These are phyloP conservation scores for Amblyopsis rosae DNA, from an alignment of 2,113 vertebrate genomes.

Conservation along the genomic window DNA sequence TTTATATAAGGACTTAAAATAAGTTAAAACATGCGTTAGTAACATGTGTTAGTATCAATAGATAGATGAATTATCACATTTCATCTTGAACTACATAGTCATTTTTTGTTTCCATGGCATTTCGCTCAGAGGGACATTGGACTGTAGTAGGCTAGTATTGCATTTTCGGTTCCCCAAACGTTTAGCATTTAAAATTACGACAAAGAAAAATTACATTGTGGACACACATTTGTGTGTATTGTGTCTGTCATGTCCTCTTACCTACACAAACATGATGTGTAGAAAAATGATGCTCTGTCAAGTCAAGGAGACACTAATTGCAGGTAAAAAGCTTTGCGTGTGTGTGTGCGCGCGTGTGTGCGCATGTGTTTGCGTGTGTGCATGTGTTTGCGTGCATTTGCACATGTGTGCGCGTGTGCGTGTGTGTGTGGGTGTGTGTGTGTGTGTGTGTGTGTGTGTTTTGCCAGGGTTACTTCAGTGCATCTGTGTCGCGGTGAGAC, in stretches of 20 bases:
- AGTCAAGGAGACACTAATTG: slow-evolving; percentile 35
- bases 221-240: background rate
- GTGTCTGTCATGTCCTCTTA: slow-evolving; percentile 5
- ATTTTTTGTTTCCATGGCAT: slow-evolving; percentile 48
- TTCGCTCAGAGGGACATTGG: slow-evolving; percentile 24
- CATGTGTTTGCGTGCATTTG: too few relatives aligned
- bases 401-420: slow-evolving; percentile 16
- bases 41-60: too few relatives aligned
- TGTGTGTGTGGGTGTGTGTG: slow-evolving; percentile 19
- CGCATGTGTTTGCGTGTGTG: background rate
- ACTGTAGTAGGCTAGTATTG: too few relatives aligned
- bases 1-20: background rate
- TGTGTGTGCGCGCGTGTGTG: background rate
- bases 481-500: background rate
- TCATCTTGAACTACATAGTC: slow-evolving; percentile 24
- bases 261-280: slow-evolving; percentile 5
- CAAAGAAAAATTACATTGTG: background rate
- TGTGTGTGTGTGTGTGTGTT: slow-evolving; percentile 2
- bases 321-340: slow-evolving; percentile 26
- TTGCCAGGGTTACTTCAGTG: slow-evolving; percentile 9
- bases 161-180: too few relatives aligned
- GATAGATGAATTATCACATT: slow-evolving; percentile 15
- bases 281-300: slow-evolving; percentile 14
- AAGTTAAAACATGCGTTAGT: too few relatives aligned
- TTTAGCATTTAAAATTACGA: background rate